These are phyloP conservation scores for Bombyx huttoni DNA, from an alignment of 2,888 invertebrate species.

Conservation along the genomic window DNA sequence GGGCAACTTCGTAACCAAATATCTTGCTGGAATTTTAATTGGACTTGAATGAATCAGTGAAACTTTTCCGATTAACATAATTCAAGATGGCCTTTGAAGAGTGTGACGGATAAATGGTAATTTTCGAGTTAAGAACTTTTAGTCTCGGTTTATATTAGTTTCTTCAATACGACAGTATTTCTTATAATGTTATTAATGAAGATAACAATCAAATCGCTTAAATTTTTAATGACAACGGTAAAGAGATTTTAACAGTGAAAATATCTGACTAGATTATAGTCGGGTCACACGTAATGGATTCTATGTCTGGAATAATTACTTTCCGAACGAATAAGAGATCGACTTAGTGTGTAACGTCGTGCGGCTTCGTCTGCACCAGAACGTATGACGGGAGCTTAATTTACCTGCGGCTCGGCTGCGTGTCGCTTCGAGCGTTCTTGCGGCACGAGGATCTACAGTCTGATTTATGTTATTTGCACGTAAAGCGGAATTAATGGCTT, in stretches of 20 bases:
- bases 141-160: not conserved
- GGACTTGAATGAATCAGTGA: not conserved
- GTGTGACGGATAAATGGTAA: not conserved
- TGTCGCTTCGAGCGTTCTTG: slow-evolving; percentile 49
- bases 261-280: no score
- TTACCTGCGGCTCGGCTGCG: slow-evolving; percentile 42
- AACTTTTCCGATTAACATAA: not conserved
- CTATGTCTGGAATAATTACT: not conserved
- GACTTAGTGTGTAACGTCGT: slow-evolving; percentile 7
- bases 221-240: no score
- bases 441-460: slow-evolving; percentile 54
- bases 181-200: no score
- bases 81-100: not conserved
- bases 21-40: not conserved
- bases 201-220: no score
- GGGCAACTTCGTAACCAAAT: not conserved
- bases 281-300: no score
- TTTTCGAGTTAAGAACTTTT: slow-evolving; percentile 1
- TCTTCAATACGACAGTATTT: no score
- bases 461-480: slow-evolving; percentile 71
- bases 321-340: not conserved
- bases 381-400: slow-evolving; percentile 58
- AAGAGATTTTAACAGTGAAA: no score
- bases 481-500: slow-evolving; percentile 70
- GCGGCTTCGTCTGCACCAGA: slow-evolving; percentile 30